Base-by-base conservation (phyloP, 2,113 vertebrate species). In the Pachycephala philippinensis region DNA sequence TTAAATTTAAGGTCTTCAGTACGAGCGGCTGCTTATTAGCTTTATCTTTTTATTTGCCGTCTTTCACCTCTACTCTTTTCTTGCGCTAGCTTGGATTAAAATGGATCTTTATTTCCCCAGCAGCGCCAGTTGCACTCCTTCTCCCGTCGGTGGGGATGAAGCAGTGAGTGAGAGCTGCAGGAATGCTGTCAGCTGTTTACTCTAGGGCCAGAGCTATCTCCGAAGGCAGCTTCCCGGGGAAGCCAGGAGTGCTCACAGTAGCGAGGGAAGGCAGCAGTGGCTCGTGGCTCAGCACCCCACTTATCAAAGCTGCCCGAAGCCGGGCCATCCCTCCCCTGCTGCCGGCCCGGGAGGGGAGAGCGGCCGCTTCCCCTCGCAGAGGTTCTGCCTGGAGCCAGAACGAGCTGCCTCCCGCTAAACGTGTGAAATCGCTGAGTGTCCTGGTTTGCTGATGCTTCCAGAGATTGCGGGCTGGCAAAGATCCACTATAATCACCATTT, bases 361-460 rank as follows among this genome's bases (percentile, higher is more conserved):
- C 60, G 22, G 57, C 61, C 15, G 37, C 82, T 66, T 74, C 1
- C 4, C 75, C 24, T 79, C 0, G 0, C 52, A 23, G 59, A 20
- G 60, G 16, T 18, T 84, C 86, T 84, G 59, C 39, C 69, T 22
- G 85, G 7, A 75, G 68, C 47, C 56, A n/a, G 20, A 15, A 7
- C 0, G 11, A 54, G 60, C 69, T 30, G 81, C 39, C 35, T 60
- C 70, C 56, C 1, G 0, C 6, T 9, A 4, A 15, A 2, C 0
- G 14, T 3, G 59, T 33, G 71, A 37, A 87, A 90, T 7, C 85
- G 59, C 52, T 8, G 8, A 15, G 75, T 35, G 68, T 81, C 85
- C 82, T 5, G 50, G 9, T 28, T 69, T 13, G 61, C 91, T 14
- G 93, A 20, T 35, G 15, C 71, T 80, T 37, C 60, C 78, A 77